Evolutionary conservation across 2,113 vertebrate species (phyloP).

Genomic region (Arenaria interpres): DNA sequence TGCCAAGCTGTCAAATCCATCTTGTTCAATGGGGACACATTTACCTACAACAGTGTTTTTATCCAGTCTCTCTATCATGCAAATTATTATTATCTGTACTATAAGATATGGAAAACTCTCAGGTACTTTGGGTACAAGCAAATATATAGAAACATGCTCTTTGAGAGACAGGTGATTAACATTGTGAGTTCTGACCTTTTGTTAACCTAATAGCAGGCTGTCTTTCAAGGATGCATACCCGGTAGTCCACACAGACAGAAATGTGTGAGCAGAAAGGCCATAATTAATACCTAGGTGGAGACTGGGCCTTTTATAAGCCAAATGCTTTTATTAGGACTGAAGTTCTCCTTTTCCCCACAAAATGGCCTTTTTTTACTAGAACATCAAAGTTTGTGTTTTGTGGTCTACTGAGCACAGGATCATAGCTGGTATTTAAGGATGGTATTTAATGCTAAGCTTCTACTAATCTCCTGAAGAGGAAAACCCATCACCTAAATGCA

Average conservation of each 20-base stretch:
- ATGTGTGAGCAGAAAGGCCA: background rate
- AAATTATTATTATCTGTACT: background rate
- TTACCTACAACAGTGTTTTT: background rate
- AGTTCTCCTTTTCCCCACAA: background rate
- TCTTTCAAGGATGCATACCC: background rate
- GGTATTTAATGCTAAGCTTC: background rate
- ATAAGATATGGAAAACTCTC: background rate
- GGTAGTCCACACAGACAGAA: accelerated
- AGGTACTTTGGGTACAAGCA: background rate
- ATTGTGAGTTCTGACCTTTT: background rate
- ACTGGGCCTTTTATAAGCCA: background rate
- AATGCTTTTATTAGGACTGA: background rate
- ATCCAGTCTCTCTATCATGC: background rate
- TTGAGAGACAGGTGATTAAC: background rate
- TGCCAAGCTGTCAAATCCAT: background rate
- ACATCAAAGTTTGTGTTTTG: background rate
- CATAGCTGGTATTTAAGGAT: background rate
- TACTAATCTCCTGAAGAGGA: background rate
- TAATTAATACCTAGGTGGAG: background rate
- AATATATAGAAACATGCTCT: background rate
- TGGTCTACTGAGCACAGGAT: background rate
- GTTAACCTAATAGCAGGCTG: background rate
- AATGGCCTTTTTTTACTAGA: background rate
- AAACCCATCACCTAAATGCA: background rate
- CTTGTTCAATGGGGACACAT: background rate